phyloP scores from a whole-genome alignment of 2,888 invertebrate species.

The Zootermopsis nevadensis region DNA sequence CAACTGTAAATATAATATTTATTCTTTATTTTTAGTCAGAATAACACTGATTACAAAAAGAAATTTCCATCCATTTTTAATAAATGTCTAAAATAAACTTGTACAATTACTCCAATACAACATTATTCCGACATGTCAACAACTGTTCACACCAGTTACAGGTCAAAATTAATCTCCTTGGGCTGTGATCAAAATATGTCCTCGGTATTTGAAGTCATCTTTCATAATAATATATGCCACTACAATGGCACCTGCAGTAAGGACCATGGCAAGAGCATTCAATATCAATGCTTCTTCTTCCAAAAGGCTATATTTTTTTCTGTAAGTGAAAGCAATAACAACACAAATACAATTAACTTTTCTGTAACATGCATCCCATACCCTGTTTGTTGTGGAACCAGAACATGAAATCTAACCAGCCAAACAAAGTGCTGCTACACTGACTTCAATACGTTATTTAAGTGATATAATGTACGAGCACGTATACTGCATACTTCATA shows the following conservation, averaged over 20 bases:
- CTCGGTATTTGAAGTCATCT: constrained; percentile 68
- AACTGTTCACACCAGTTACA: neutral
- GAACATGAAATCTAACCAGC: too few species aligned
- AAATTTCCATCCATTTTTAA: neutral
- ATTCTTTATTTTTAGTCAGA: neutral
- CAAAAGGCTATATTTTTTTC: constrained; percentile 69
- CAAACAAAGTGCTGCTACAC: too few species aligned
- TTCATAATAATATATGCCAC: constrained; percentile 74
- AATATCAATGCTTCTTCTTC: constrained; percentile 75
- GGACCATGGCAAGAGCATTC: constrained; percentile 75
- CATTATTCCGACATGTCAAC: neutral
- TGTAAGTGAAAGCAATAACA: constrained; percentile 60
- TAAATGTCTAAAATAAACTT: neutral
- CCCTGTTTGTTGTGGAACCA: too few species aligned
- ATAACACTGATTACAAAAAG: neutral
- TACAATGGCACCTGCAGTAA: constrained; percentile 73
- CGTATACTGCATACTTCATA: too few species aligned
- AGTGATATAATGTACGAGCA: too few species aligned
- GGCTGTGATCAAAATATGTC: constrained; percentile 68
- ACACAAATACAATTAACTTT: neutral
- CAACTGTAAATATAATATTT: neutral
- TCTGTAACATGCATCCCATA: neutral
- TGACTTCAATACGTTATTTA: too few species aligned
- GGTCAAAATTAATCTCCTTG: constrained; percentile 49
- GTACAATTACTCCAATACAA: constrained; percentile 4